Evolutionary conservation across 2,888 invertebrate genomes (phyloP).

Genomic region (Mythimna vitellina): DNA sequence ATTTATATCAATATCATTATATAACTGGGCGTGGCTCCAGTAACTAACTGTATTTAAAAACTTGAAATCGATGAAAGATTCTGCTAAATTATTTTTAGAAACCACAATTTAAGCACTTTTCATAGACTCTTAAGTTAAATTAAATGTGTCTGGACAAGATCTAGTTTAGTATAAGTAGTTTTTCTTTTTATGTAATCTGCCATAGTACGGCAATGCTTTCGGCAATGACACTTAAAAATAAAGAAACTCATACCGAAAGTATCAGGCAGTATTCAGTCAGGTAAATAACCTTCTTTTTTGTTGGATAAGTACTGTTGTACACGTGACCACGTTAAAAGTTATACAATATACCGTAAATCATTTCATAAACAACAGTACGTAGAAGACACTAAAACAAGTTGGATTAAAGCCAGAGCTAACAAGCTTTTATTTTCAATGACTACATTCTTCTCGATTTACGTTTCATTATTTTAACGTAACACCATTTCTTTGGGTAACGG

Average conservation of each 20-base stretch:
- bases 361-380: constrained; percentile 50
- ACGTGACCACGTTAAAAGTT: constrained; percentile 48
- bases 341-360: constrained; percentile 58
- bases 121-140: constrained; percentile 13
- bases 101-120: constrained; percentile 10
- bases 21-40: constrained; percentile 53
- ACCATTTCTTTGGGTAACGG: constrained; percentile 68
- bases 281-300: constrained; percentile 48
- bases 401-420: constrained; percentile 69
- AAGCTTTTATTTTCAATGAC: constrained; percentile 53
- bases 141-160: constrained; percentile 2
- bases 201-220: constrained; percentile 10
- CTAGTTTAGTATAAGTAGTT: background rate
- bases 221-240: constrained; percentile 28
- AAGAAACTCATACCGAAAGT: constrained; percentile 20
- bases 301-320: constrained; percentile 29
- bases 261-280: constrained; percentile 15
- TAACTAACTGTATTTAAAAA: constrained; percentile 36
- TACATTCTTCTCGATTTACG: constrained; percentile 61
- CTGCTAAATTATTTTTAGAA: constrained; percentile 2
- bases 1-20: constrained; percentile 60
- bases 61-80: constrained; percentile 9
- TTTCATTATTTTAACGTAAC: constrained; percentile 63
- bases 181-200: constrained; percentile 5
- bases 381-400: constrained; percentile 59